Percentiles rank a stretch among this genome's conserved stretches.
Conservation (phyloP, 2,113 vertebrate genomes). For the Neomonachus schauinslandi region DNA sequence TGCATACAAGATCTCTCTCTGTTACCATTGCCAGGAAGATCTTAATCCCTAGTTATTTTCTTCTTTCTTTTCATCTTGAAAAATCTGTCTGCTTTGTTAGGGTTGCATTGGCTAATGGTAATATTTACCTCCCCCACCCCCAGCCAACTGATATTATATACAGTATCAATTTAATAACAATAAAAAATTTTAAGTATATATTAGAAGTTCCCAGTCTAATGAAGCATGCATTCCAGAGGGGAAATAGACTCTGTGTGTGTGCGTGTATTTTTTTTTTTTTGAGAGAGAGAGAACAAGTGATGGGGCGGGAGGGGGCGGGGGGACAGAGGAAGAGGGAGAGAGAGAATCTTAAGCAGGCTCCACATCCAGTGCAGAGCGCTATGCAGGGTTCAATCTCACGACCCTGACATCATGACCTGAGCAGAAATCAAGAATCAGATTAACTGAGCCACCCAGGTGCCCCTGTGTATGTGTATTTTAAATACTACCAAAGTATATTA, state of each 20-base stretch:
- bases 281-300: neutral
- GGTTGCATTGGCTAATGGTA: neutral
- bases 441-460: neutral
- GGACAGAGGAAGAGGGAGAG: neutral
- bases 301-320: no score
- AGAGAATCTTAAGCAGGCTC: neutral
- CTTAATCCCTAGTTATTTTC: neutral
- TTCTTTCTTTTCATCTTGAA: neutral
- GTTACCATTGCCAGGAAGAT: neutral
- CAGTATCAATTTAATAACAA: neutral
- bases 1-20: neutral
- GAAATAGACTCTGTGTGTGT: neutral
- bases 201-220: neutral
- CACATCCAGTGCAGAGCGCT: neutral
- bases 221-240: neutral
- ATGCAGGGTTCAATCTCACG: neutral
- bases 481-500: neutral
- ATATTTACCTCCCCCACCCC: neutral
- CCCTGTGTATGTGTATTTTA: neutral
- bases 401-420: neutral
- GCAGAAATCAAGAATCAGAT: neutral
- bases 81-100: neutral
- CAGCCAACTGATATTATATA: neutral
- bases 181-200: neutral
- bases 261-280: no score